A percentile compares a stretch with the other conserved stretches of the same genome.
Conservation (phyloP, 2,888 invertebrate genomes). For the Meiosimyza platycephala region DNA sequence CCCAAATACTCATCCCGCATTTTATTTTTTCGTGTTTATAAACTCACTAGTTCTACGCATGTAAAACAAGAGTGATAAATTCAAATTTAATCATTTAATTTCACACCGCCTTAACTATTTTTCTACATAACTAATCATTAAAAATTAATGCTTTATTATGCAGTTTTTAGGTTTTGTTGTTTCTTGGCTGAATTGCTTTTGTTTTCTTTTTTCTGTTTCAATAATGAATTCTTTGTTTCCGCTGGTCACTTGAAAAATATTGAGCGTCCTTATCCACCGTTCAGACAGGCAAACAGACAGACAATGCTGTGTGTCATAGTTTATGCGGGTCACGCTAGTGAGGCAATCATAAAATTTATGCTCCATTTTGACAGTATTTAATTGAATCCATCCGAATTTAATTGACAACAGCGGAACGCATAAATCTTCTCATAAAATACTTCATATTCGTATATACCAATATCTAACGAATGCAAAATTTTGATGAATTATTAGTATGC, state of each 20-base stretch:
- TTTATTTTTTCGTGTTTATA: not conserved
- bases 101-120: constrained; percentile 28
- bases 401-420: constrained; percentile 44
- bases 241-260: constrained; percentile 25
- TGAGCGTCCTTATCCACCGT: constrained; percentile 3
- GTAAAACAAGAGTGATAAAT: constrained; percentile 3
- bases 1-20: not conserved
- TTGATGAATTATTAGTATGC: constrained; percentile 15
- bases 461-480: not conserved
- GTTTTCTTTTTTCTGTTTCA: constrained; percentile 1
- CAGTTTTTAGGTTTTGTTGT: no score
- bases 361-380: constrained; percentile 47
- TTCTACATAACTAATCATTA: not conserved
- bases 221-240: constrained; percentile 40
- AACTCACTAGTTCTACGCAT: no score
- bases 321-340: constrained; percentile 11
- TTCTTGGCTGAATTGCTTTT: no score
- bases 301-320: not conserved
- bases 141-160: not conserved
- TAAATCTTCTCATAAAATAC: constrained; percentile 23
- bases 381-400: constrained; percentile 51
- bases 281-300: not conserved
- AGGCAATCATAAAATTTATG: constrained; percentile 43
- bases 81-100: constrained; percentile 23
- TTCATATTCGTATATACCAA: not conserved